Percentiles rank a stretch among this genome's conserved stretches.
phyloP scores from a whole-genome alignment of 2,113 vertebrate species.

The Pelvicachromis taeniatus region DNA sequence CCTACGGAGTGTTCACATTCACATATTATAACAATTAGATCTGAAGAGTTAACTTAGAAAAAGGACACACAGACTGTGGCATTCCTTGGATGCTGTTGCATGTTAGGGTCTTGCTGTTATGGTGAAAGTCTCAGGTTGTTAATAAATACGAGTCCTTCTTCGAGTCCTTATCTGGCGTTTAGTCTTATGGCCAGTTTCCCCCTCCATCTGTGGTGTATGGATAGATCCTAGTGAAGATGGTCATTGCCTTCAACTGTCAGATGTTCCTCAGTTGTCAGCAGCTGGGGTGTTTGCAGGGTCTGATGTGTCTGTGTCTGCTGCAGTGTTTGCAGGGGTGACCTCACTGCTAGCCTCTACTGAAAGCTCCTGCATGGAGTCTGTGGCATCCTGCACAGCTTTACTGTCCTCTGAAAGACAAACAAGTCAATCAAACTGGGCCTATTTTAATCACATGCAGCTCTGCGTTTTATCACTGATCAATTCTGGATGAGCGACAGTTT shows the following conservation, averaged over 20 bases:
- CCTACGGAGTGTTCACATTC: conserved; percentile 1
- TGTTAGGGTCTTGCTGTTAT: not conserved
- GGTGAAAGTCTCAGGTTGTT: not conserved
- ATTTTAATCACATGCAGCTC: fast-evolving
- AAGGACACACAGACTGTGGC: not conserved
- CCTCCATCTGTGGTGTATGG: not conserved
- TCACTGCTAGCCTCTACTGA: conserved; percentile 37
- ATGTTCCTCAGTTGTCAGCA: conserved; percentile 39
- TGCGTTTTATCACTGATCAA: not conserved
- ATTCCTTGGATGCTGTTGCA: not conserved
- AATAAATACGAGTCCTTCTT: conserved; percentile 7
- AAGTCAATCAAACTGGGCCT: not conserved
- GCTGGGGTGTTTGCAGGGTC: conserved; percentile 8
- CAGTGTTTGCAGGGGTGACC: not conserved
- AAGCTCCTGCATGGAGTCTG: conserved; percentile 60
- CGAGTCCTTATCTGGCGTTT: not conserved
- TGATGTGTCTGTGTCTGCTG: conserved; percentile 16
- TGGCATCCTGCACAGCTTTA: conserved; percentile 30
- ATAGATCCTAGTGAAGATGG: not conserved
- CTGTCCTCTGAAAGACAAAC: conserved; percentile 41
- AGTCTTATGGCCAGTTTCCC: not conserved
- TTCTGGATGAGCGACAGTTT: not conserved
- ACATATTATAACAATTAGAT: not conserved
- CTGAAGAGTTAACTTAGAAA: not conserved
- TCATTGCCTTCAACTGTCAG: not conserved